Base-by-base conservation (phyloP, 2,888 invertebrate species). In the Odontomyia ornata region DNA sequence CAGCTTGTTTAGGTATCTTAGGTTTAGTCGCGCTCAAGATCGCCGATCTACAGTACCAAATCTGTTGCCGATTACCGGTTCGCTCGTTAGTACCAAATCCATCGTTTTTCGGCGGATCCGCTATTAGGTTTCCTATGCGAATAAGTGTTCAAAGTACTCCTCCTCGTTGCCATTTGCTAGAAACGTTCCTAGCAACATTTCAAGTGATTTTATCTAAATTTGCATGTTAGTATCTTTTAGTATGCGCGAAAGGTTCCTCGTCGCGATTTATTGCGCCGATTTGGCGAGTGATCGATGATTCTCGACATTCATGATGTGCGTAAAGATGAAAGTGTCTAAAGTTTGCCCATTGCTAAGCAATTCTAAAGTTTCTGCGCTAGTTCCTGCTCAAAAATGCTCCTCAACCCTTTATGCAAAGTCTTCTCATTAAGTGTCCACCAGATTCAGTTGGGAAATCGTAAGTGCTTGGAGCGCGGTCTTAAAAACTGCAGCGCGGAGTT, bases 21-120 rank as follows among this genome's bases (percentile, higher is more conserved):
- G 43, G 65, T 18, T 65, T 69, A 47, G 47, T 25, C 18, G 65
- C 36, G 30, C 18, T 13, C 13, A 46, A 46, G 47, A 69, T 69
- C 69, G 47, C 30, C 47, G 69, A 69, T 69, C 69, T 69, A 21
- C 18, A 25, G 47, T 46, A 28, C n/a, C 15, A 30, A 30, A 64
- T 30, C 5, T 30, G 30, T 15, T 64, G 28, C 28, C 15, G 64
- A n/a, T 64, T 30, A 64, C 30, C 64, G 64, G 46, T 69, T 47
- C 47, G 65, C 27, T 36, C 5, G 47, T 69, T 60, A 15, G 52
- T 52, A 52, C 18, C 36, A 36, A 36, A 36, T n/a, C 36, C 9
- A 36, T 36, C 36, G 36, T 36, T 18, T 52, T 52, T 52, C 52
- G 52, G 52, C 7, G 15, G 52, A 52, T 15, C 52, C 13, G 52